These are phyloP conservation scores for Mus spicilegus DNA, from an alignment of 2,113 vertebrate genomes.

Conservation along the genomic window DNA sequence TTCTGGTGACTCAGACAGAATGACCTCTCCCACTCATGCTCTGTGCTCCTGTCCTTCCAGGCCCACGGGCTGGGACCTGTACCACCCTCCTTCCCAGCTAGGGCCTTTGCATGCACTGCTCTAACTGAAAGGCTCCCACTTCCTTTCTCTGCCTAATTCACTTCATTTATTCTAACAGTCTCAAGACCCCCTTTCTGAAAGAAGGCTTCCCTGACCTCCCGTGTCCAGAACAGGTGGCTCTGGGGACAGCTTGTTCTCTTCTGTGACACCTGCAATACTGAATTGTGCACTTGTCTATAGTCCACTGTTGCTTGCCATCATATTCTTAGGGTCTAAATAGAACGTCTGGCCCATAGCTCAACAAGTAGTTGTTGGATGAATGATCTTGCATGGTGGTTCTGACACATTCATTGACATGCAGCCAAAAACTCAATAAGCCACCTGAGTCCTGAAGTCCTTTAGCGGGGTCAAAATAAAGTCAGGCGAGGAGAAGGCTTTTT, in stretches of 20 bases:
- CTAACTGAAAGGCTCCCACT: background rate
- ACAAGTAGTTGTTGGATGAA: slow-evolving; percentile 21
- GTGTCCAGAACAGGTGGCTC: background rate
- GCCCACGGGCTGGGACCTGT: background rate
- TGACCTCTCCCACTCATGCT: background rate
- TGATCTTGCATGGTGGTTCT: slow-evolving; percentile 21
- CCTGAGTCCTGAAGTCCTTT: slow-evolving; percentile 57
- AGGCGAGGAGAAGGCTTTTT: slow-evolving; percentile 58
- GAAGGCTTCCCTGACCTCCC: background rate
- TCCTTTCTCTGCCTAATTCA: slow-evolving; percentile 9
- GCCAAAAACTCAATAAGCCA: slow-evolving; percentile 56
- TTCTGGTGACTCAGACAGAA: background rate
- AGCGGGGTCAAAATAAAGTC: slow-evolving; percentile 58
- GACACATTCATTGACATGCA: slow-evolving; percentile 59
- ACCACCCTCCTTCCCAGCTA: background rate
- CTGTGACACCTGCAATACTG: background rate
- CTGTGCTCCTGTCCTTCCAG: background rate
- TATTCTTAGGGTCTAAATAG: background rate
- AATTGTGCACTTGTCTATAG: background rate
- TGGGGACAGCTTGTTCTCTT: background rate
- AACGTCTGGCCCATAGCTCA: background rate
- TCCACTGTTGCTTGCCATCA: background rate
- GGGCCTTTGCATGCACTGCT: background rate
- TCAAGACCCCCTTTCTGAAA: background rate
- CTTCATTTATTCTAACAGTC: background rate